Evolutionary conservation across 2,113 vertebrate species (phyloP), one percentile per base, ranked within the genome.

Genomic region (Xiphophorus maculatus): DNA sequence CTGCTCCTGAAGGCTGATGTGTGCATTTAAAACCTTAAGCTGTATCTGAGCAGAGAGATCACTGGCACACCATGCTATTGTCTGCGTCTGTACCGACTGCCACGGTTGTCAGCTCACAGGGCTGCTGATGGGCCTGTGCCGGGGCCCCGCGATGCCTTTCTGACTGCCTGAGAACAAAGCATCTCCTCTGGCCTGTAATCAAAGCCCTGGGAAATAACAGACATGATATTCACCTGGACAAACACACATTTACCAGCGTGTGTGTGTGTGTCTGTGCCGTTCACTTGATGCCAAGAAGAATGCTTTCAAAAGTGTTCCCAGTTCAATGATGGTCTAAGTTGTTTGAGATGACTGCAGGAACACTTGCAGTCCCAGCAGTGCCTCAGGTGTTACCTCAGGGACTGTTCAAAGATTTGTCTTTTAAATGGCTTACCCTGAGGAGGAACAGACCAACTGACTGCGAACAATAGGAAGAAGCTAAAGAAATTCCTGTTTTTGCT

Each of bases 161-260:
- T 73, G 88, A 87, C 86, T 92, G 86, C 86, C 81, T 87, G 82
- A 87, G 89, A 93, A 94, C 91, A 95, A 94, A 93, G 87, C 82
- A 84, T 77, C 84, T 90, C 87, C 84, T 85, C 89, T 92, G 88
- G 88, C 88, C 79, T 94, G 92, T 93, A 94, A 94, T 94, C 88
- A 93, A 92, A 94, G 91, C 90, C 91, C 87, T 95, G 88, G 86
- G 90, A 94, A 93, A 91, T 91, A 86, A 88, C 90, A 87, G 88
- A 87, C 89, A 78, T 84, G 80, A 77, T 81, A 91, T 87, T 86
- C 81, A 90, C 76, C 87, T 85, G 83, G 81, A 89, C 84, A 83
- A 87, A 83, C 73, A 73, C 85, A 65, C 82, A 81, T 73, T 81
- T 76, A 80, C 69, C 35, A 37, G 42, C 70, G 54, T 1, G 33